Evolutionary conservation across 2,113 vertebrate genomes (phyloP), one percentile per base, ranked within the genome.

Genomic region (Echinops telfairi): DNA sequence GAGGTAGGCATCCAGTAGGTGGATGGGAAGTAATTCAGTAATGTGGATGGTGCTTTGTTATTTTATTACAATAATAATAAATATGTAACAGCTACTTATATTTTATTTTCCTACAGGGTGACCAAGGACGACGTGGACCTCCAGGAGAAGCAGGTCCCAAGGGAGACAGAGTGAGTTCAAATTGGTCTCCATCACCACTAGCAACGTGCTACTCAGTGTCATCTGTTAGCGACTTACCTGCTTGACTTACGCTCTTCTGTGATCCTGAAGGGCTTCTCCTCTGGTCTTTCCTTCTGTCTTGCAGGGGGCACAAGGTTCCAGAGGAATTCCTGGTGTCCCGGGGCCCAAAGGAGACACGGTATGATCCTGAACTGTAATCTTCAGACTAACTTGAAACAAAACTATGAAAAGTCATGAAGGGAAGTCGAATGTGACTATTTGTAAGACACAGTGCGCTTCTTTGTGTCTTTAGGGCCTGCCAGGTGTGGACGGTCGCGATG

Each of bases 321-420:
- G 99, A 98, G 99, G 99, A 96, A 99, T 99, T 97, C 98, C 98
- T 86, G 99, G 99, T 60, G 95, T 99, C 80, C 99, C 99, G 86
- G 99, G 99, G 29, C 97, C 99, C 25, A 99, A 99, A 97, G 99
- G 99, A 98, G 99, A 99, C 20, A 77, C 97, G 93, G 99, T 99
- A 98, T 95, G 99, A 31, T 60, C n/a, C 68, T n/a, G 47, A 73
- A 90, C 78, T 87, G 1, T 9, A 38, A 93, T 97, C 36, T 53
- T 17, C 2, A 33, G 31, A 47, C 38, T 47, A 64, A 78, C 85
- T 95, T 82, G 0, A 53, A 0, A 82, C 81, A 57, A 60, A 79
- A 86, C 40, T 47, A n/a, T 66, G 82, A 11, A 33, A 78, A 8
- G 36, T 80, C 58, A 40, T 6, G 36, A 57, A 76, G 31, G 75